Conservation (phyloP, 2,113 vertebrate genomes). For the Oncorhynchus gorbuscha region DNA sequence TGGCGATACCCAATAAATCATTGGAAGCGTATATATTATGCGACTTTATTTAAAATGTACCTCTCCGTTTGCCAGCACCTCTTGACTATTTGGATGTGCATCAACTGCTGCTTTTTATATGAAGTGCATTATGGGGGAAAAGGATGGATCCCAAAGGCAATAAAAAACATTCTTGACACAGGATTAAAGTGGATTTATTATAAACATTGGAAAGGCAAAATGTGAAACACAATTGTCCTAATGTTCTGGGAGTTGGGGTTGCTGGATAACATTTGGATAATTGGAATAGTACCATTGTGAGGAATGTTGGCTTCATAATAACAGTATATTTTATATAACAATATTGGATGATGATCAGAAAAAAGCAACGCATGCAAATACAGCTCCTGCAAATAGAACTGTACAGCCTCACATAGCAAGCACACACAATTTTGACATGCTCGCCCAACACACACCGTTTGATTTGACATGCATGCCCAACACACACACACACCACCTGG, state of each 20-base stretch:
- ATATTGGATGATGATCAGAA: slow-evolving; percentile 27
- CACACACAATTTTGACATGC: neutral
- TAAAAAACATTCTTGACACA: neutral
- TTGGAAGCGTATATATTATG: too few relatives aligned
- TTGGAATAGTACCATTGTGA: neutral
- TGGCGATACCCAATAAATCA: too few relatives aligned
- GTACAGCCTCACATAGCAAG: neutral
- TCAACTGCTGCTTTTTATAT: too few relatives aligned
- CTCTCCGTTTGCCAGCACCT: neutral
- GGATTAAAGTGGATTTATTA: slow-evolving; percentile 80
- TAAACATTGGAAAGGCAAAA: slow-evolving; percentile 81
- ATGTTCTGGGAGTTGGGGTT: neutral
- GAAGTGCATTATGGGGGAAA: too few relatives aligned
- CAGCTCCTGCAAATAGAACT: slow-evolving; percentile 1
- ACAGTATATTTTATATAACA: neutral
- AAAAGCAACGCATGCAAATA: slow-evolving; percentile 42
- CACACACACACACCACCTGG: neutral
- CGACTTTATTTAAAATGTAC: too few relatives aligned
- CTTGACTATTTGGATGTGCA: too few relatives aligned
- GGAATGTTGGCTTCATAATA: slow-evolving; percentile 32
- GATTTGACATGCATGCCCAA: neutral
- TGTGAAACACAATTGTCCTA: slow-evolving; percentile 63
- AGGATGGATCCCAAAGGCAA: neutral
- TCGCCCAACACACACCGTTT: neutral
- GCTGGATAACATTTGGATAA: neutral